Evolutionary conservation across 1,140 invertebrate genomes (phyloP).

Genomic region (Sitobion miscanthi): DNA sequence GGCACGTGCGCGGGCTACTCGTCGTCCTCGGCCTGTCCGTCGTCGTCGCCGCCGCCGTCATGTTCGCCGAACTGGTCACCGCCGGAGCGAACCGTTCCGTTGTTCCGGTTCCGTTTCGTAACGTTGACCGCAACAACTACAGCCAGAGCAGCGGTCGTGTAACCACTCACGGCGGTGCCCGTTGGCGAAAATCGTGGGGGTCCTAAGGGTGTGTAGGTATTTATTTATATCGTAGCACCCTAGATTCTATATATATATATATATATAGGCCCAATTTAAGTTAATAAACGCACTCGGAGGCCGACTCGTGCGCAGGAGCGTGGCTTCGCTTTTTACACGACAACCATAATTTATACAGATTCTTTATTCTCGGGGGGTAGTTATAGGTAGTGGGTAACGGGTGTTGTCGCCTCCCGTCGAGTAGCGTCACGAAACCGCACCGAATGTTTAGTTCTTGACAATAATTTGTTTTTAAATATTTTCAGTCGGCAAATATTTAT

Average conservation of each 20-base stretch:
- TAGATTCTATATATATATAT: background rate
- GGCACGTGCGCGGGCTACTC: constrained; percentile 45
- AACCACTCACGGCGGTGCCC: no score
- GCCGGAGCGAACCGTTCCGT: background rate
- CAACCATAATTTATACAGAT: background rate
- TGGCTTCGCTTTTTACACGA: no score
- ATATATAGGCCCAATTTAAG: background rate
- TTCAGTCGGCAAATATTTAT: background rate
- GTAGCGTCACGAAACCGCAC: background rate
- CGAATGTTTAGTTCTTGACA: background rate
- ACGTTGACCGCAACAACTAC: background rate
- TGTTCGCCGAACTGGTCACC: constrained; percentile 42
- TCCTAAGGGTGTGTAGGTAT: background rate
- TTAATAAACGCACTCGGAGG: background rate
- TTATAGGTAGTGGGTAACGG: background rate
- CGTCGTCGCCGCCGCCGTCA: background rate
- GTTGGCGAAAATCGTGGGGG: background rate
- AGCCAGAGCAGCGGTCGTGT: background rate
- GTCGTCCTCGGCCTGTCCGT: constrained; percentile 16
- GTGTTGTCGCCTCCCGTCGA: background rate
- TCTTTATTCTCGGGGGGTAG: background rate
- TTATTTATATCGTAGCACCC: background rate
- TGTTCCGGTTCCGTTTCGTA: background rate
- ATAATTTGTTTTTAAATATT: background rate
- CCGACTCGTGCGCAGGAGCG: background rate